Conservation (phyloP, 1,140 invertebrate genomes). For the Chlorops oryzae region DNA sequence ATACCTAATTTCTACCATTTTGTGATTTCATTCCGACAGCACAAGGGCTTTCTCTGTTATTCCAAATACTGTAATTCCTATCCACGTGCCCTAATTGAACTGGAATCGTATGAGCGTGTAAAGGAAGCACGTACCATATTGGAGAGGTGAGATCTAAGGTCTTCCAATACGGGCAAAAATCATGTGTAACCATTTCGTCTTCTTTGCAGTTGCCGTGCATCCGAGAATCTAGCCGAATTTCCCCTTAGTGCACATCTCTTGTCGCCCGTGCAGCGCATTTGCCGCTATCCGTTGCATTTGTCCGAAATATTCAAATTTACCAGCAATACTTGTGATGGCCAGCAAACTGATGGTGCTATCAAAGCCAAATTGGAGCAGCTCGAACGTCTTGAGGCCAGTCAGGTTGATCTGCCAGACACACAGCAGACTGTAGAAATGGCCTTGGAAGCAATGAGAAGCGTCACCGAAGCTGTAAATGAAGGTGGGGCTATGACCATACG, state of each 20-base stretch:
- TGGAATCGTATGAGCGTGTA: conserved; percentile 41
- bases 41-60: conserved; percentile 74
- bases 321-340: conserved; percentile 6
- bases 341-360: conserved; percentile 4
- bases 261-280: conserved; percentile 86
- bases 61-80: conserved; percentile 91
- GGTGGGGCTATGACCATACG: no score
- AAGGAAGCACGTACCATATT: conserved; percentile 41
- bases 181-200: not conserved
- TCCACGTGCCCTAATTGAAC: conserved; percentile 51
- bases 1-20: not conserved
- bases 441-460: conserved; percentile 41
- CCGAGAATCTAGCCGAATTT: conserved; percentile 59
- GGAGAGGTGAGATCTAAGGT: conserved; percentile 44
- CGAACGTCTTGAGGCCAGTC: conserved; percentile 14
- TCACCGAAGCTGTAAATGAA: conserved; percentile 45
- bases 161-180: no score
- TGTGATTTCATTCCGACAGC: conserved; percentile 49
- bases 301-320: conserved; percentile 80
- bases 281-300: conserved; percentile 85
- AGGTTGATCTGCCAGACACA: conserved; percentile 35
- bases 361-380: conserved; percentile 27
- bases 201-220: conserved; percentile 34
- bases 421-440: conserved; percentile 32
- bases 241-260: conserved; percentile 82